Base-by-base conservation (phyloP, 2,113 vertebrate species). In the Embiotoca jacksoni region DNA sequence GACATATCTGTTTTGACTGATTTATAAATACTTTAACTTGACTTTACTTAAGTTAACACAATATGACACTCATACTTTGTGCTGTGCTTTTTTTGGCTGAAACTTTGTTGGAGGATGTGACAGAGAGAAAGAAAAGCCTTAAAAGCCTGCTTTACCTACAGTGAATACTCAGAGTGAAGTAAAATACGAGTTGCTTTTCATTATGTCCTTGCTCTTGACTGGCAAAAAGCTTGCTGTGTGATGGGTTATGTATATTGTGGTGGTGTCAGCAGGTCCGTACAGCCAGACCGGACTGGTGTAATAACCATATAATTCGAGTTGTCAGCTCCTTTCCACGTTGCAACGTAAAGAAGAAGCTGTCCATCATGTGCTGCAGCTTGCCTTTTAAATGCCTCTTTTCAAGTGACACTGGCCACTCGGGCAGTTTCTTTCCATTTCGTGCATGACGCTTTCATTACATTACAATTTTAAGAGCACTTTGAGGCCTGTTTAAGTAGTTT, bases 271-370 rank as follows among this genome's bases (percentile, higher is more conserved):
- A 54, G 80, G 58, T 77, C 78, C 69, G 72, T 37, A 80, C 54
- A 85, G 73, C 67, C 72, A 65, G 46, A 81, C 69, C 41, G 86
- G 55, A 66, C 71, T n/a, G 54, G 53, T 64, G 30, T 78, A 89
- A 85, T 89, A 80, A 82, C 77, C 91, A 85, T 90, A 62, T 92
- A 82, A 93, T 92, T 92, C 60, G 78, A 89, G 81, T 88, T 87
- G 92, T 94, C 92, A 93, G 90, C 47, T 84, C 57, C 75, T 88
- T 83, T 88, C 80, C 75, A 84, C 30, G 32, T 80, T 56, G 75
- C 69, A 77, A 83, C 78, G 54, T 53, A 63, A 78, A 91, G 83
- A 82, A 81, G 71, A 81, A 83, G 61, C 87, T 82, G 82, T 81
- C 89, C 56, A 59, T 89, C 83, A 85, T 52, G 72, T 59, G 57